Evolutionary conservation across 1,140 invertebrate species (phyloP), one percentile per base, ranked within the genome.

Genomic region (Conus ventricosus): DNA sequence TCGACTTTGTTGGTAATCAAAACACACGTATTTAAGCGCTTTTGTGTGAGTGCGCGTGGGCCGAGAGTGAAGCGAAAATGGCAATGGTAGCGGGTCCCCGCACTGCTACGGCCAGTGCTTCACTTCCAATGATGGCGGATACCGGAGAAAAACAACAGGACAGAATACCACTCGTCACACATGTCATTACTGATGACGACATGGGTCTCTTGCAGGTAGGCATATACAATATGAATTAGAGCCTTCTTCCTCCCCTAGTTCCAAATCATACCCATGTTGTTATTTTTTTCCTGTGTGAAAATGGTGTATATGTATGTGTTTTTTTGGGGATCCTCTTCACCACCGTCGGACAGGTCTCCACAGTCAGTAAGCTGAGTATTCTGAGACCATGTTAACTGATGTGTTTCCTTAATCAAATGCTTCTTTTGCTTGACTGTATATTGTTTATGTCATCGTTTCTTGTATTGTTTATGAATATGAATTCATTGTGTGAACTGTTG

Each of bases 171-270:
- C 75, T 95, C 80, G 93, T 95, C n/a, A 87, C 92, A 53, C 94
- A 95, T 88, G 91, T 94, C 27, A 94, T 95, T 53, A 94, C 93
- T 78, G 94, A 95, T 90, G 94, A 95, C 88, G 94, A 95, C 75
- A 87, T 94, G 83, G 94, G 92, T 0, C 85, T 94, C 20, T 81
- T 93, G 17, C 91, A 94, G 93, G 94, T 95, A 90, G n/a, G 75
- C n/a, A 11, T 63, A 63, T 23, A 25, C 17, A n/a, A 27, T 67
- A 57, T 81, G 60, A 63, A 53, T 27, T 82, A 54, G 5, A 57
- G 60, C 54, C 51, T 85, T 87, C 54, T 60, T 85, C 17, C 6
- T 25, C 39, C 39, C 39, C 39, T 39, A 39, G 39, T 39, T 39
- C 39, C 39, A 39, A 39, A 39, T 39, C 0, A 39, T 3, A 3